These are phyloP conservation scores for Corythaeola cristata DNA, from an alignment of 2,113 vertebrate genomes.

Conservation along the genomic window DNA sequence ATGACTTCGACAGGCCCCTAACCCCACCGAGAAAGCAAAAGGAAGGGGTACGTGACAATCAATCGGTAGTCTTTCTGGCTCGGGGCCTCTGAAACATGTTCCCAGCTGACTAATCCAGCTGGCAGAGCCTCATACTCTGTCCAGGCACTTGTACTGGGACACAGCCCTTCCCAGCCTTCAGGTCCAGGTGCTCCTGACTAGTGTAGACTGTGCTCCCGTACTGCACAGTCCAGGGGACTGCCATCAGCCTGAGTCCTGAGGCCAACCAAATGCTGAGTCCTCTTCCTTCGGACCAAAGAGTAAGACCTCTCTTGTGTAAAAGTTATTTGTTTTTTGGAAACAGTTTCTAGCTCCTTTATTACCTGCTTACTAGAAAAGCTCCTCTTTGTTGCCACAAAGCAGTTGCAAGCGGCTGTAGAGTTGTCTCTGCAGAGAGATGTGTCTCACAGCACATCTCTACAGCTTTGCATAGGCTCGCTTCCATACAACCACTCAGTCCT, in stretches of 20 bases:
- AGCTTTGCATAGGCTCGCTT: background rate
- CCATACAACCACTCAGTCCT: background rate
- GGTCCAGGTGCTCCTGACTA: background rate
- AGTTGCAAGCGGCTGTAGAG: background rate
- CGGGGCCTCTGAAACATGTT: background rate
- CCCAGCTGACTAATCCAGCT: background rate
- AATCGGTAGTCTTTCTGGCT: accelerated
- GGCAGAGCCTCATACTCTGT: background rate
- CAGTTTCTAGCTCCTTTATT: background rate
- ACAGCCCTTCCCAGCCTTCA: background rate
- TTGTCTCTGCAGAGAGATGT: background rate
- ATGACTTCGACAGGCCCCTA: too few species aligned
- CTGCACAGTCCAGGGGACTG: accelerated
- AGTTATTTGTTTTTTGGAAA: background rate
- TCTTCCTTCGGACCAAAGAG: background rate
- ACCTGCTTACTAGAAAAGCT: background rate
- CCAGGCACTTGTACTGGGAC: too few species aligned
- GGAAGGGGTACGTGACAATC: accelerated
- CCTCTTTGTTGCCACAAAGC: background rate
- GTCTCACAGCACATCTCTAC: background rate
- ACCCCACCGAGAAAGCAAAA: background rate
- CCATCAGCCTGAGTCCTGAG: background rate
- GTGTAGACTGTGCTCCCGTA: background rate
- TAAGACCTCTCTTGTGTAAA: background rate
- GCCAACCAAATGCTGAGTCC: background rate